These are phyloP conservation scores for Leucophenga maculata DNA, from an alignment of 2,888 invertebrate species.

Conservation along the genomic window DNA sequence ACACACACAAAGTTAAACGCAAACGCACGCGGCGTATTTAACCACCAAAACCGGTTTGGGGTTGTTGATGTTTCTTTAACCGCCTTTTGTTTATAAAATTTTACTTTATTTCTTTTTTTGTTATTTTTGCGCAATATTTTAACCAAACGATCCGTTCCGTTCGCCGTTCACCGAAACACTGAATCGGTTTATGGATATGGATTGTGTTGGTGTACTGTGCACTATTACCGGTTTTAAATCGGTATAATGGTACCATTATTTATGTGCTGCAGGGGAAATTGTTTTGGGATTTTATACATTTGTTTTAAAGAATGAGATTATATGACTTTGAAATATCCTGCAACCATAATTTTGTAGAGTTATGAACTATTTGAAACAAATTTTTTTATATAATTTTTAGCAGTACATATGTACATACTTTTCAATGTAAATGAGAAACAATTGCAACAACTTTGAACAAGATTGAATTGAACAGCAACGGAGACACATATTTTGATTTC, in stretches of 20 bases:
- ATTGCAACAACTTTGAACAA: no score
- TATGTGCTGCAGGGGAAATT: constrained; percentile 22
- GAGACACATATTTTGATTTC: no score
- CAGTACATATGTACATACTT: no score
- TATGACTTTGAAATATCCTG: no score
- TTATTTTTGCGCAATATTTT: neutral
- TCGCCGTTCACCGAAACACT: constrained; percentile 53
- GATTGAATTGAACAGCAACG: no score
- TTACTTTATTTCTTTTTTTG: neutral
- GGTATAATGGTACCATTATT: constrained; percentile 37
- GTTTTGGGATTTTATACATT: constrained; percentile 25
- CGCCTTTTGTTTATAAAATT: neutral
- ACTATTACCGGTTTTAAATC: neutral
- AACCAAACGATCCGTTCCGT: constrained; percentile 24
- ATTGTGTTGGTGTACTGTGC: neutral
- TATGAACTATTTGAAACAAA: no score
- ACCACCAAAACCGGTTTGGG: constrained; percentile 21
- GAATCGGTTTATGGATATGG: constrained; percentile 24
- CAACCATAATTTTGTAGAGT: no score
- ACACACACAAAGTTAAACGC: constrained; percentile 38
- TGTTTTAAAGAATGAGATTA: neutral
- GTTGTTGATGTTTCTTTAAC: constrained; percentile 1
- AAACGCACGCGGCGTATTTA: constrained; percentile 18
- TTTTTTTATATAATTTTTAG: no score
- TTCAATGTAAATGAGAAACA: no score